Percentiles rank a stretch among this genome's conserved stretches.
These are phyloP conservation scores for Salvelinus alpinus DNA, from an alignment of 2,113 vertebrate genomes.

Conservation along the genomic window DNA sequence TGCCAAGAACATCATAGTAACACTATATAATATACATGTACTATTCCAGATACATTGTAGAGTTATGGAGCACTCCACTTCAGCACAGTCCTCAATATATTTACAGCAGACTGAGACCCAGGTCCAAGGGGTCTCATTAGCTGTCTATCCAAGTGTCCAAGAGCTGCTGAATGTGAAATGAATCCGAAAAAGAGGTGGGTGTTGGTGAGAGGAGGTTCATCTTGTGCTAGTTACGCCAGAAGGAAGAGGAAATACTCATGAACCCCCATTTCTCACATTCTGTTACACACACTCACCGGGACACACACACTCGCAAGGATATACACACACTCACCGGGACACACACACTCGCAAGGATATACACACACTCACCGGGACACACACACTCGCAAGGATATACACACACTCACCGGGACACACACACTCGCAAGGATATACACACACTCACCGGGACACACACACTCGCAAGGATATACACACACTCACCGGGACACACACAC, in stretches of 20 bases:
- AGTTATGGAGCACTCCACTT: slow-evolving; percentile 6
- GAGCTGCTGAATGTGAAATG: slow-evolving; percentile 66
- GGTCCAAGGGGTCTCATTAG: slow-evolving; percentile 58
- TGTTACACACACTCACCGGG: no score
- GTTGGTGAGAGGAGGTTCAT: slow-evolving; percentile 69
- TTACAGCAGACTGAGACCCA: slow-evolving; percentile 44
- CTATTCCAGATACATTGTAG: neutral
- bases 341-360: neutral
- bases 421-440: neutral
- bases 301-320: neutral
- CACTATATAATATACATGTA: no score
- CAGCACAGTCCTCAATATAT: slow-evolving; percentile 33
- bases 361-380: neutral
- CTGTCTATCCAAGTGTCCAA: slow-evolving; percentile 62
- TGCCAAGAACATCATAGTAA: no score
- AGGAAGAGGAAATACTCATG: slow-evolving; percentile 64
- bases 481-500: neutral
- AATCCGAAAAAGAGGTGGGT: slow-evolving; percentile 60
- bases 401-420: neutral
- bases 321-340: neutral
- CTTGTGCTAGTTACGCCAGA: slow-evolving; percentile 68
- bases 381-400: neutral
- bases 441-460: neutral
- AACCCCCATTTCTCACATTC: slow-evolving; percentile 50
- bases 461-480: neutral